phyloP scores from a whole-genome alignment of 2,888 invertebrate species.

The Sycophila texana region DNA sequence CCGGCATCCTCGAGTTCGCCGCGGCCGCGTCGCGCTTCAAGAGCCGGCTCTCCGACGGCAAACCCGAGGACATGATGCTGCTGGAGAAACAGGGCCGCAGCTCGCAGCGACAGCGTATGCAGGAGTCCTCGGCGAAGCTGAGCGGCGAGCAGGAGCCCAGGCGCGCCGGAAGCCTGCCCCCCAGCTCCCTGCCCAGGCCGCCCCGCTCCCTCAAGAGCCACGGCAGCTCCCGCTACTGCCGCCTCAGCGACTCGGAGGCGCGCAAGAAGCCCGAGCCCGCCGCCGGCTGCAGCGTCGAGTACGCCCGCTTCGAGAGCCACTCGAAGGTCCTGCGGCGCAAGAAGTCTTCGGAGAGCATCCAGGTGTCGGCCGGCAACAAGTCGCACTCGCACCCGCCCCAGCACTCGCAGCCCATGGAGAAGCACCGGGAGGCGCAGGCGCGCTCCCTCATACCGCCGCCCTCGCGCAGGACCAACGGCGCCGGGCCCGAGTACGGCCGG shows the following conservation, averaged over 20 bases:
- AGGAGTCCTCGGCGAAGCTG: conserved; percentile 69
- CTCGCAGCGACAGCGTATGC: conserved; percentile 84
- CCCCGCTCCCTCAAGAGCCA: conserved; percentile 77
- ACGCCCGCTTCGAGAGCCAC: conserved; percentile 66
- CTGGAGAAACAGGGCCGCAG: conserved; percentile 87
- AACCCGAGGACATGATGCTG: conserved; percentile 84
- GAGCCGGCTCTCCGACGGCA: conserved; percentile 74
- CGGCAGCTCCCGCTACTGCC: conserved; percentile 70
- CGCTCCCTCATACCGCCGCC: conserved; percentile 78
- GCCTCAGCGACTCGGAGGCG: conserved; percentile 71
- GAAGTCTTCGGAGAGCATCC: conserved; percentile 73
- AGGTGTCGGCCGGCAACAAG: conserved; percentile 60
- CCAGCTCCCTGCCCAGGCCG: conserved; percentile 84
- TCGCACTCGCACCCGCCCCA: conserved; percentile 58
- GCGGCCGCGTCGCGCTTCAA: conserved; percentile 67
- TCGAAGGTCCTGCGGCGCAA: conserved; percentile 68
- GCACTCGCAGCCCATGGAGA: conserved; percentile 61
- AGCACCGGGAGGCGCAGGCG: conserved; percentile 75
- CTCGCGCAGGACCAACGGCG: conserved; percentile 77
- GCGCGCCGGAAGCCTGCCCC: conserved; percentile 80
- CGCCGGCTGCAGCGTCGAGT: conserved; percentile 70
- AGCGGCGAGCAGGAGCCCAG: conserved; percentile 57
- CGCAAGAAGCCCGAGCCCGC: conserved; percentile 73
- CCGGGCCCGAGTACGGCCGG: conserved; percentile 77
- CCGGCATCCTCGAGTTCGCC: conserved; percentile 74